phyloP scores from a whole-genome alignment of 2,888 invertebrate species.

The Apotomis capreana region DNA sequence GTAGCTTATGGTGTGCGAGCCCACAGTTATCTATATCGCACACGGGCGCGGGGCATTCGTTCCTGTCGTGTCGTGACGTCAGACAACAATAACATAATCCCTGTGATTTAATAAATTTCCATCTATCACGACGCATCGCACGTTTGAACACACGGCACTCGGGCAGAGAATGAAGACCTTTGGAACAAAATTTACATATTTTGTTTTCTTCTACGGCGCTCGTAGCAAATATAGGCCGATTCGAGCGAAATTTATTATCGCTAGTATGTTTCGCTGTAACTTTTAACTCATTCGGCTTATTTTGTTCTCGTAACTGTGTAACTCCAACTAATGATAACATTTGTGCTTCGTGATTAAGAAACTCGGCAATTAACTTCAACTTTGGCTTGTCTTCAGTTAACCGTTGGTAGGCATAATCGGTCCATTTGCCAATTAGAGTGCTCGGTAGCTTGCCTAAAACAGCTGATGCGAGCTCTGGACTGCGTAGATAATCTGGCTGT shows the following conservation, averaged over 20 bases:
- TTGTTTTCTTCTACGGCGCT: background rate
- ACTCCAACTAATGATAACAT: constrained; percentile 14
- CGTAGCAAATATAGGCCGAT: background rate
- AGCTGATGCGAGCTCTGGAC: constrained; percentile 30
- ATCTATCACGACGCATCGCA: constrained; percentile 43
- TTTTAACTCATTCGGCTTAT: no score
- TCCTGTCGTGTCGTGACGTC: constrained; percentile 8
- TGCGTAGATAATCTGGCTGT: constrained; percentile 29
- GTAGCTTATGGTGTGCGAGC: constrained; percentile 39
- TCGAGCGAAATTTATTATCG: constrained; percentile 15
- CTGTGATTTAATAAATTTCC: constrained; percentile 38
- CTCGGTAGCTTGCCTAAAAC: constrained; percentile 35
- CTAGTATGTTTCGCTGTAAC: no score
- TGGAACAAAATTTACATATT: background rate
- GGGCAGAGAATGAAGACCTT: background rate
- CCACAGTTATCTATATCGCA: constrained; percentile 42
- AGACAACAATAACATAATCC: constrained; percentile 36
- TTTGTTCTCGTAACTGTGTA: no score
- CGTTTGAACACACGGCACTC: constrained; percentile 40
- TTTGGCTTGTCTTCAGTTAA: constrained; percentile 29
- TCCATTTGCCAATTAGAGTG: constrained; percentile 42
- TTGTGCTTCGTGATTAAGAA: constrained; percentile 40
- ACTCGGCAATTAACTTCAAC: constrained; percentile 42
- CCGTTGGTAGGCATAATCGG: constrained; percentile 41
- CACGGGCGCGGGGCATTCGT: constrained; percentile 25